Conservation (phyloP, 2,113 vertebrate genomes). For the Bubo scandiacus region DNA sequence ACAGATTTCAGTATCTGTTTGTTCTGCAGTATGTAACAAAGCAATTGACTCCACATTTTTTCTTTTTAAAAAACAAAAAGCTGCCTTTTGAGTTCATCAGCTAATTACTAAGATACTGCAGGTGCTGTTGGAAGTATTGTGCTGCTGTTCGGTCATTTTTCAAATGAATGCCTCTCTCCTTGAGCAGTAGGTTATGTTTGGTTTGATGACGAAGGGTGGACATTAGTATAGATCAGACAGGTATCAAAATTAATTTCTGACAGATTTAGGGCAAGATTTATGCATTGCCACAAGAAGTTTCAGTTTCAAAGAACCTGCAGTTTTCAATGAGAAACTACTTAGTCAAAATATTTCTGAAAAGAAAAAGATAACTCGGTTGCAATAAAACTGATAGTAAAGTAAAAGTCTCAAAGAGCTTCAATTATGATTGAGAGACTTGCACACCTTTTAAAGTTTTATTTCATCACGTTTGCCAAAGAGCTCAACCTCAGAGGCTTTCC, state of each 20-base stretch:
- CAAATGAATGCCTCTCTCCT: not conserved
- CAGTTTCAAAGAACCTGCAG: not conserved
- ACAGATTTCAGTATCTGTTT: not conserved
- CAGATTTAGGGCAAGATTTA: not conserved
- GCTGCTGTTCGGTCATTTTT: not conserved
- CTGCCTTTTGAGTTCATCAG: not conserved
- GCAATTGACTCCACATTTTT: not conserved
- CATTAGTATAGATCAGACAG: not conserved
- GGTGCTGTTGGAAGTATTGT: not conserved
- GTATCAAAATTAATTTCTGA: not conserved
- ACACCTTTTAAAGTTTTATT: not conserved
- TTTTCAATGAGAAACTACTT: not conserved
- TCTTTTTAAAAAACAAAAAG: not conserved
- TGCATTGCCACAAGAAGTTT: not conserved
- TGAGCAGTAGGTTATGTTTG: not conserved
- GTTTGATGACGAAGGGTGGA: not conserved
- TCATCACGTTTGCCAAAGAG: not conserved
- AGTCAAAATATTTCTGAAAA: not conserved
- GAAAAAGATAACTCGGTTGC: not conserved
- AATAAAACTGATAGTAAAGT: not conserved
- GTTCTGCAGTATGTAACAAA: not conserved
- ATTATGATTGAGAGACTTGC: not conserved
- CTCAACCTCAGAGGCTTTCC: not conserved
- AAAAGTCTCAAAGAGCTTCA: not conserved
- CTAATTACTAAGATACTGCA: not conserved